Evolutionary conservation across 2,888 invertebrate species (phyloP), one percentile per base, ranked within the genome.

Genomic region (Laothoe populi): DNA sequence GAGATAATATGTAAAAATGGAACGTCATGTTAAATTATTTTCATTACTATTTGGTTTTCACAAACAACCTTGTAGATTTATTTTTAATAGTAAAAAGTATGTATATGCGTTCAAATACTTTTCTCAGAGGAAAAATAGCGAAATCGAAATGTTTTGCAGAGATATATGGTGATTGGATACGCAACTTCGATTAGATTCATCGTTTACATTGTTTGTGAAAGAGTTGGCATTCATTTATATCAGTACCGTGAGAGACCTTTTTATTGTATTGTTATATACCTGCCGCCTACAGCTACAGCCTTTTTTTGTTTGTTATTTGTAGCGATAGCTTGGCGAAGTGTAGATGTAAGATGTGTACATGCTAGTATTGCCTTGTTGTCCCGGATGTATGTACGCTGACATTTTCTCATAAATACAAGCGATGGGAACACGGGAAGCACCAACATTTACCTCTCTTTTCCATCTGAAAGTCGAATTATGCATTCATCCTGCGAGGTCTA

Each of bases 401-500:
- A 53, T 16, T 31, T 23, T 10, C 46, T 35, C 19, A 53, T 31
- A n/a, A 26, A 53, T 31, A 31, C 11, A 53, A 19, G 31, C 48
- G 24, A 1, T 26, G 7, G 24, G 7, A 13, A 3, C 19, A 24
- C 31, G 11, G 13, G 31, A 31, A 53, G 8, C 35, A 16, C n/a
- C 31, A 49, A 49, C 49, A 53, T 53, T 53, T 53, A 35, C 53
- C 53, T 19, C 35, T 19, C 35, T 49, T 49, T 49, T 53, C 35
- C 53, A 53, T 53, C 53, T 35, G 35, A 53, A 53, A 53, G 49
- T 16, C 8, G 21, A 53, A 53, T 53, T 53, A 53, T 19, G 19
- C 19, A 53, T 53, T 53, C 53, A 53, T 2, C 11, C 19, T 0
- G 35, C 35, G 31, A 16, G 49, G 5, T 19, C 35, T 19, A 53